Evolutionary conservation across 2,113 vertebrate genomes (phyloP), one percentile per base, ranked within the genome.

Genomic region (Eubucco bourcierii): DNA sequence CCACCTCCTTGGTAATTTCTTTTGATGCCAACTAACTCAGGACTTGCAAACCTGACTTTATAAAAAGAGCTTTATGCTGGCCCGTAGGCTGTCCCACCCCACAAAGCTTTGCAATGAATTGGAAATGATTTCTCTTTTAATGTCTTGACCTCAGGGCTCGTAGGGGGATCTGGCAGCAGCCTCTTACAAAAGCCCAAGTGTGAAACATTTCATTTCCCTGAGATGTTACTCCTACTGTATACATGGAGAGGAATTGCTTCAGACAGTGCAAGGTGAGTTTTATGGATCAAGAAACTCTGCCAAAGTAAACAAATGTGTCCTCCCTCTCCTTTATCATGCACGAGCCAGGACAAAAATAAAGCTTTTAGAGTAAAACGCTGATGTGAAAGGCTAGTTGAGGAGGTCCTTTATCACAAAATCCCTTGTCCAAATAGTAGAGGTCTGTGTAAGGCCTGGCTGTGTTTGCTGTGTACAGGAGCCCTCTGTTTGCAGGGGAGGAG

Each of bases 21-120:
- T 91, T 74, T 29, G 58, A 93, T 83, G 63, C 20, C 66, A 86
- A 64, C 53, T 86, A 75, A 67, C 44, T 47, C 66, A 79, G 55
- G 46, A 25, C 46, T 92, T 79, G 66, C 71, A 84, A 87, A 76
- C 20, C n/a, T 53, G 76, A 84, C 39, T 78, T 78, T 46, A 28
- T 61, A 39, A 61, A 78, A 84, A 84, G 58, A 81, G 31, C 53
- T 94, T 24, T 68, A 15, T 50, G 50, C 50, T 72, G 72, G 84
- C 84, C 83, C 1, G 2, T 18, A n/a, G 96, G 31, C 46, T 52
- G 80, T 73, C 67, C 64, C 41, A 78, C 16, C 21, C 39, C 39
- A 83, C 76, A 78, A 90, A 90, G 83, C 46, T 90, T 90, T 84
- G 63, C 78, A 81, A 41, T 70, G 71, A 90, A 68, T 66, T 92